These are phyloP conservation scores for Cryptocephalus primarius DNA, from an alignment of 2,888 invertebrate species.

Conservation along the genomic window DNA sequence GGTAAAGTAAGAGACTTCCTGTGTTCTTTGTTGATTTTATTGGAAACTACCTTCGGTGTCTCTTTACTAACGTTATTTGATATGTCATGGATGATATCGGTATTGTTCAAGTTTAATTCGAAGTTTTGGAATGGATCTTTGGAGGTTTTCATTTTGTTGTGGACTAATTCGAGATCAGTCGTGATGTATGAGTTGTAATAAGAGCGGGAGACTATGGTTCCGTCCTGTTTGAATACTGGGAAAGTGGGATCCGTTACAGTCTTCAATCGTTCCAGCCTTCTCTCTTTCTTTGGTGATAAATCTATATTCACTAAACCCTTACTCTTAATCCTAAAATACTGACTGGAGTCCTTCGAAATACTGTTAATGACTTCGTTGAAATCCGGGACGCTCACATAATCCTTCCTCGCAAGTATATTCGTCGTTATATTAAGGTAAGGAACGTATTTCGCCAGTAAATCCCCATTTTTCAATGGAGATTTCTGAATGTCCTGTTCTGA, in stretches of 20 bases:
- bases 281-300: conserved; percentile 32
- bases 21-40: conserved; percentile 23
- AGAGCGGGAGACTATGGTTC: conserved; percentile 52
- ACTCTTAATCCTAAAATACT: conserved; percentile 25
- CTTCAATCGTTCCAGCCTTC: conserved; percentile 27
- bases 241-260: conserved; percentile 71
- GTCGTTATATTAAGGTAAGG: conserved; percentile 12
- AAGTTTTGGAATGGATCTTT: conserved; percentile 2
- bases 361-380: conserved; percentile 50
- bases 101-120: not conserved
- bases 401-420: conserved; percentile 23
- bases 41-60: conserved; percentile 5
- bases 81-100: not conserved
- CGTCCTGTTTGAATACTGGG: conserved; percentile 66
- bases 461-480: not conserved
- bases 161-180: conserved; percentile 3
- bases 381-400: conserved; percentile 49
- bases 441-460: conserved; percentile 3
- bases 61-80: not conserved
- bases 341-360: conserved; percentile 8
- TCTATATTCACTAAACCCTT: conserved; percentile 47
- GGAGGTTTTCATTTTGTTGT: not conserved
- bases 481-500: not conserved
- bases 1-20: conserved; percentile 55
- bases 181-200: conserved; percentile 6